Percentiles rank a stretch among this genome's conserved stretches.
Evolutionary conservation across 2,888 invertebrate genomes (phyloP).

Genomic region (Falcaria lacertinaria): DNA sequence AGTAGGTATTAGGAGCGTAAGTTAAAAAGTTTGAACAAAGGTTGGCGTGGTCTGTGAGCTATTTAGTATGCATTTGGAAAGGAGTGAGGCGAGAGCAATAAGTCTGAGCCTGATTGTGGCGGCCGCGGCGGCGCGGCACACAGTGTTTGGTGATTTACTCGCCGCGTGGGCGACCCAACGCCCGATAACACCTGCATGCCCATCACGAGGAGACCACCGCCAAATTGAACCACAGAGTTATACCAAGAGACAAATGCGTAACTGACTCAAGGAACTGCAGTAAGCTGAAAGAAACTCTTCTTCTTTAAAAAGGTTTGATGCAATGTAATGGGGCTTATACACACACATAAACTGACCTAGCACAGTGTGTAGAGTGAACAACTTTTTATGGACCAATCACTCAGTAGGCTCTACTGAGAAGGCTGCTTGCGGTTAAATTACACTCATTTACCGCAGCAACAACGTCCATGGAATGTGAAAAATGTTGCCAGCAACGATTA

Average conservation of each 20-base stretch:
- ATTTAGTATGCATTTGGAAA: conserved; percentile 79
- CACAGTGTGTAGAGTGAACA: not conserved
- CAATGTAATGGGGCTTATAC: not conserved
- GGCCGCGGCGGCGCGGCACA: conserved; percentile 32
- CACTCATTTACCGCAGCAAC: conserved; percentile 65
- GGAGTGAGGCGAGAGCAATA: conserved; percentile 78
- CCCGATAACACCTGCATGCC: conserved; percentile 40
- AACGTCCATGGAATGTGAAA: conserved; percentile 59
- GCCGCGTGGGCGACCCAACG: conserved; percentile 37
- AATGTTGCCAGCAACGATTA: conserved; percentile 73
- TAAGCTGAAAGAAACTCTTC: no score
- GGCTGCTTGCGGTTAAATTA: conserved; percentile 63
- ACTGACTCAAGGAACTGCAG: not conserved
- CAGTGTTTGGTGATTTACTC: conserved; percentile 63
- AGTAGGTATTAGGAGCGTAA: conserved; percentile 39
- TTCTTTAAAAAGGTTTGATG: no score
- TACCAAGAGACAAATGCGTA: not conserved
- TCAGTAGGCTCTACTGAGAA: conserved; percentile 27
- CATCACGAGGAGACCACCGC: conserved; percentile 25
- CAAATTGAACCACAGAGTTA: conserved; percentile 1
- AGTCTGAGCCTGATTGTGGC: conserved; percentile 71
- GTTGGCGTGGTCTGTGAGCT: conserved; percentile 54
- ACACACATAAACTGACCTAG: conserved; percentile 6
- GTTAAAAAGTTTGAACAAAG: conserved; percentile 67
- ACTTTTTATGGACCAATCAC: conserved; percentile 3